phyloP scores from a whole-genome alignment of 2,888 invertebrate genomes.

The Balanococcus diminutus region DNA sequence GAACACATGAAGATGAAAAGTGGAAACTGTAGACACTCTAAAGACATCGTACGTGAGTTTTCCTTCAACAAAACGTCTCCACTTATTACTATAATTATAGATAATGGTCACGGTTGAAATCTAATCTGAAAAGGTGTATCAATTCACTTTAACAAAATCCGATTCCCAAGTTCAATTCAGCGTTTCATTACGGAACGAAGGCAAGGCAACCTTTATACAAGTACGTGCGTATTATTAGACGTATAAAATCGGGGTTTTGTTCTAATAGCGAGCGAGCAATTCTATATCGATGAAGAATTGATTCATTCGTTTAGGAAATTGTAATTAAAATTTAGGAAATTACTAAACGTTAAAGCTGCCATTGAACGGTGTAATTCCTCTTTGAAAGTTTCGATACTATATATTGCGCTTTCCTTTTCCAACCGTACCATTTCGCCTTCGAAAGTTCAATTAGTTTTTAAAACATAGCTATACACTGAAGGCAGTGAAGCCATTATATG shows the following conservation, averaged over 20 bases:
- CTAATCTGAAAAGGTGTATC: not conserved
- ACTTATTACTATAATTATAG: no score
- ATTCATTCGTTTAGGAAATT: constrained; percentile 22
- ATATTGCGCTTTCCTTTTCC: not conserved
- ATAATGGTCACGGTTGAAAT: not conserved
- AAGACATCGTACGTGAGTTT: no score
- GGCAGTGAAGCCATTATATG: no score
- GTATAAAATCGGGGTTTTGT: not conserved
- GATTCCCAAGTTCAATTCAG: not conserved
- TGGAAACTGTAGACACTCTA: no score
- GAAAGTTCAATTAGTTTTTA: not conserved
- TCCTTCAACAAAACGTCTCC: no score
- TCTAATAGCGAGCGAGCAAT: not conserved
- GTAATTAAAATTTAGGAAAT: constrained; percentile 8
- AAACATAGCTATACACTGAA: no score
- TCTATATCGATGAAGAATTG: constrained; percentile 22
- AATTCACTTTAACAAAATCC: not conserved
- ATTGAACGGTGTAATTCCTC: constrained; percentile 13
- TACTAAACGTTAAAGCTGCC: constrained; percentile 5
- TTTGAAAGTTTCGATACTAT: not conserved
- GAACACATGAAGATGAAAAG: no score
- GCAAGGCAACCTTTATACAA: not conserved
- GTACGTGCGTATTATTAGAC: not conserved
- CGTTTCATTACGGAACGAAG: not conserved
- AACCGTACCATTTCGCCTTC: not conserved